Evolutionary conservation across 2,797 vertebrate genomes (phyloP).

Genomic region (Sphenodon punctatus): DNA sequence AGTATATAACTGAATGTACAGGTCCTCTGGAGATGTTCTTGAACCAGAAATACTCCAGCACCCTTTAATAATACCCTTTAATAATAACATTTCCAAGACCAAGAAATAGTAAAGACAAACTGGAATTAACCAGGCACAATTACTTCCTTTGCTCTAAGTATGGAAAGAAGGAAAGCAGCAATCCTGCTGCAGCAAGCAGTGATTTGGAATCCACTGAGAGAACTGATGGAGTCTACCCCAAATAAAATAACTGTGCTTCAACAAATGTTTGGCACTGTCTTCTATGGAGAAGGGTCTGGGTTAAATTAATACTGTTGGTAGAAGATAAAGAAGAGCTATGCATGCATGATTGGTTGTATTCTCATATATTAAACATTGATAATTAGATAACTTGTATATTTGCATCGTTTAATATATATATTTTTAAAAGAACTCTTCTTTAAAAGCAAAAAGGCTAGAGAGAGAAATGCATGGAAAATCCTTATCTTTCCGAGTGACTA

Average conservation of each 20-base stretch:
- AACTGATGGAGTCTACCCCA: rapidly evolving
- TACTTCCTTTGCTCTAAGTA: not conserved
- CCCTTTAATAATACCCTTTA: not conserved
- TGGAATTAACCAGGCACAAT: not conserved
- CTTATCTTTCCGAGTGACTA: not conserved
- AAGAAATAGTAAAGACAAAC: not conserved
- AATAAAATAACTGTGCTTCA: too few relatives aligned
- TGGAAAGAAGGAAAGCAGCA: not conserved
- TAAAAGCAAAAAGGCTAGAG: not conserved
- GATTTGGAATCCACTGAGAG: too few relatives aligned
- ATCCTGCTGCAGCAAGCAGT: too few relatives aligned
- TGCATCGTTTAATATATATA: too few relatives aligned
- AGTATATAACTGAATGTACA: not conserved
- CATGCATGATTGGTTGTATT: too few relatives aligned
- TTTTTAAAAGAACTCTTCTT: not conserved
- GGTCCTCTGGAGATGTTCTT: not conserved
- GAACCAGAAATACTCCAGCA: not conserved
- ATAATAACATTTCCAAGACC: too few relatives aligned
- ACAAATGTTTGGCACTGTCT: too few relatives aligned
- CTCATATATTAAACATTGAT: too few relatives aligned
- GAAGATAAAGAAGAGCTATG: too few relatives aligned
- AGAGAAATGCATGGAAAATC: not conserved
- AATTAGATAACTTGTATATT: too few relatives aligned
- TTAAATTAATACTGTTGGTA: too few relatives aligned
- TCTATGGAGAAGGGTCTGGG: too few relatives aligned